phyloP scores from a whole-genome alignment of 23 tunicate genomes.

The Phallusia fumigata region DNA sequence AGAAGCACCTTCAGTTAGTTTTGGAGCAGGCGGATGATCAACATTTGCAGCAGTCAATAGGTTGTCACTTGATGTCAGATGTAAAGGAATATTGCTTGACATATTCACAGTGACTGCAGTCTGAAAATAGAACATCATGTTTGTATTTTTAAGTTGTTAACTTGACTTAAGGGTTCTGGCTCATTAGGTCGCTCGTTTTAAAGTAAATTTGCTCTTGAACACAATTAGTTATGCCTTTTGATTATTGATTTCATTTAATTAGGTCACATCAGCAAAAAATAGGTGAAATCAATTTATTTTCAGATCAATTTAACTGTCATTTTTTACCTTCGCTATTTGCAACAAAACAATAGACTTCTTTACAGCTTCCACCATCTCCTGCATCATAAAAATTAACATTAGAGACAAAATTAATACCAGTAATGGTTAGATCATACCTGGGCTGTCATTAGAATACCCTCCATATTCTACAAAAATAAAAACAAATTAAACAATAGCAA shows the following conservation, averaged over 20 bases:
- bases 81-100: not conserved
- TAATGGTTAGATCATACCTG: conserved; percentile 22
- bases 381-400: not conserved
- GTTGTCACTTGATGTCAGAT: not conserved
- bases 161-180: no score
- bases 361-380: conserved; percentile 86
- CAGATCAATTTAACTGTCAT: not conserved
- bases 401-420: not conserved
- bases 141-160: not conserved
- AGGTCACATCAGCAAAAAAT: no score
- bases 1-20: not conserved
- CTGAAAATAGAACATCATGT: not conserved
- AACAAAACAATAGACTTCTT: conserved; percentile 78
- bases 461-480: conserved; percentile 34
- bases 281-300: no score
- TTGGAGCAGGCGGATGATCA: not conserved
- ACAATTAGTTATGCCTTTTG: no score
- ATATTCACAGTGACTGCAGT: not conserved
- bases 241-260: no score
- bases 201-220: not conserved
- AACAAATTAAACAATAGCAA: not conserved
- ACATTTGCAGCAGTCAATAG: not conserved
- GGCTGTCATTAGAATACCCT: conserved; percentile 37
- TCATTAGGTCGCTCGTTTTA: not conserved
- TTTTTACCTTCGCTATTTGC: conserved; percentile 76